Base-by-base conservation (phyloP, 2,888 invertebrate species). In the Leuctra nigra region DNA sequence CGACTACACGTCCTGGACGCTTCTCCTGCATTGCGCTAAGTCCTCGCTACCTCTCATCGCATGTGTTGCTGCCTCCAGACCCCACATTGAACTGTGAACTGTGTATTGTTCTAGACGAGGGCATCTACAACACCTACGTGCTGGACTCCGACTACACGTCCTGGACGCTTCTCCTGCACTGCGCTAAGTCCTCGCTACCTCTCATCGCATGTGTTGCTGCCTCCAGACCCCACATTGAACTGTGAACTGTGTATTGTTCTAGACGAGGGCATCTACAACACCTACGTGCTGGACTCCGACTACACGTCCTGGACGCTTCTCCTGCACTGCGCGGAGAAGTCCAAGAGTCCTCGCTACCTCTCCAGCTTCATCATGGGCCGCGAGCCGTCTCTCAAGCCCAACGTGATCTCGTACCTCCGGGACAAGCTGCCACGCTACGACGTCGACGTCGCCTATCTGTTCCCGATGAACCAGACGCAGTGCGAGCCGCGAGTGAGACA, bases 181-280 rank as follows among this genome's bases (percentile, higher is more conserved):
- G n/a, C n/a, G n/a, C n/a, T n/a, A n/a, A n/a, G n/a, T n/a, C n/a
- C n/a, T n/a, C n/a, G n/a, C n/a, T n/a, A n/a, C n/a, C n/a, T n/a
- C n/a, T n/a, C n/a, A n/a, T n/a, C n/a, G n/a, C n/a, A n/a, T n/a
- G n/a, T n/a, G n/a, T n/a, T n/a, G n/a, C n/a, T n/a, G n/a, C n/a
- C n/a, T n/a, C n/a, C n/a, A n/a, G n/a, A n/a, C n/a, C n/a, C n/a
- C n/a, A n/a, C n/a, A n/a, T n/a, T n/a, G n/a, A n/a, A n/a, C n/a
- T n/a, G n/a, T 29, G 29, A 29, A 7, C 11, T 29, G 29, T 29
- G 6, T 29, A 29, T 29, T 11, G 6, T 73, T 74, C 35, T 70
- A 91, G 90, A 90, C 72, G 90, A 91, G 71, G 91, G 90, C 11
- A 79, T 91, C 61, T 92, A 92, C 74, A 91, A 91, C 67, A 91